Percentiles rank a stretch among this genome's conserved stretches.
Conservation (phyloP, 37 sponge, comb jelly and placozoan genomes). For the Diacarnus erythraeanus region DNA sequence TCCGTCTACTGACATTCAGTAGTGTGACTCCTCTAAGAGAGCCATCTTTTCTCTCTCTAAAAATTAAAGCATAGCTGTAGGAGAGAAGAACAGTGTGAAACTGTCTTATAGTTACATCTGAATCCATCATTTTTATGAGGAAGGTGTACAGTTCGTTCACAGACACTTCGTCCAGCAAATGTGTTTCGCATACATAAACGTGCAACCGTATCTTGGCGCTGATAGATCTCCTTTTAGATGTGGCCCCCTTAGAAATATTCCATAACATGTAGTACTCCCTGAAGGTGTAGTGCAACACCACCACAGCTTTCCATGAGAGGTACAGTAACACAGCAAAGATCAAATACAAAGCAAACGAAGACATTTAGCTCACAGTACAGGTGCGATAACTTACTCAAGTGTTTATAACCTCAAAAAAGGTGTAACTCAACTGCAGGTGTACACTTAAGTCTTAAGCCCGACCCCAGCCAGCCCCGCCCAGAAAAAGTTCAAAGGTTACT, state of each 20-base stretch:
- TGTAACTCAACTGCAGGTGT: too few relatives aligned
- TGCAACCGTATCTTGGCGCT: slow-evolving; percentile 30
- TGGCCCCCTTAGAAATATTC: slow-evolving; percentile 38
- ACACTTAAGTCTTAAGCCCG: too few relatives aligned
- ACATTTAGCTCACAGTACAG: too few relatives aligned
- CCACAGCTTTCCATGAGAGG: not conserved
- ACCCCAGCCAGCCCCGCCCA: too few relatives aligned
- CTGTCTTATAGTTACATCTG: slow-evolving; percentile 38
- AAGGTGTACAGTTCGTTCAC: slow-evolving; percentile 50
- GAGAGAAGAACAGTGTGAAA: slow-evolving; percentile 44
- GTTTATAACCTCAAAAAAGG: too few relatives aligned
- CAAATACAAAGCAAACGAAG: too few relatives aligned
- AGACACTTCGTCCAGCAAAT: slow-evolving; percentile 33
- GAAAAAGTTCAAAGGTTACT: too few relatives aligned
- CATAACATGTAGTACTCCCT: slow-evolving; percentile 48
- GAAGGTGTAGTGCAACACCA: not conserved
- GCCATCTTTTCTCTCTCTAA: slow-evolving; percentile 69
- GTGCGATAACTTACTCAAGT: too few relatives aligned
- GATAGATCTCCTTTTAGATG: slow-evolving; percentile 4
- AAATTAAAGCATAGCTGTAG: slow-evolving; percentile 62
- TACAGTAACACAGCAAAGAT: not conserved
- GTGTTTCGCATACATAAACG: slow-evolving; percentile 32
- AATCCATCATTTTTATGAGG: slow-evolving; percentile 20
- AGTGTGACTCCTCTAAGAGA: slow-evolving; percentile 74
- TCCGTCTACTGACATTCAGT: slow-evolving; percentile 26